These are phyloP conservation scores for Hypomesus transpacificus DNA, from an alignment of 2,113 vertebrate species.

Conservation along the genomic window DNA sequence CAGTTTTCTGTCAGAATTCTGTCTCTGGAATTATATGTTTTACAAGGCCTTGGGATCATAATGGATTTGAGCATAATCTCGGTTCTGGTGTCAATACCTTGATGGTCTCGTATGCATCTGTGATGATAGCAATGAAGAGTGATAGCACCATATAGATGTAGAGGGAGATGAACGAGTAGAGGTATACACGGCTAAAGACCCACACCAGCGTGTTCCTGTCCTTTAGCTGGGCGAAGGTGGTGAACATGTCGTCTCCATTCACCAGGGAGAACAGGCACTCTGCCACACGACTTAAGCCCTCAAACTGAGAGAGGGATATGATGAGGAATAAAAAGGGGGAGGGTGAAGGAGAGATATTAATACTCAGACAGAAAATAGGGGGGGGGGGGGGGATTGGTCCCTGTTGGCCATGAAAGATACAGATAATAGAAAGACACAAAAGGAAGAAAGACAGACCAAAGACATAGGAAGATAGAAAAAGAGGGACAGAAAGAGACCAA, in stretches of 20 bases:
- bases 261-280: constrained; percentile 96
- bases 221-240: constrained; percentile 93
- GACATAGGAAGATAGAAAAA: neutral
- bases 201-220: constrained; percentile 89
- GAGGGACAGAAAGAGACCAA: neutral
- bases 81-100: constrained; percentile 75
- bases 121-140: constrained; percentile 97
- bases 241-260: constrained; percentile 98
- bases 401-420: neutral
- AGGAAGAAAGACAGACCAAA: neutral
- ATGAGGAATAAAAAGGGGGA: neutral
- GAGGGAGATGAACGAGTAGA: constrained; percentile 96
- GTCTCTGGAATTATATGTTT: too few relatives aligned
- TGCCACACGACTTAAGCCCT: constrained; percentile 86
- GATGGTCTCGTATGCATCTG: constrained; percentile 92
- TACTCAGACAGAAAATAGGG: neutral
- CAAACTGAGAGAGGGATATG: constrained; percentile 75
- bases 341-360: constrained; percentile 1
- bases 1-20: too few relatives aligned
- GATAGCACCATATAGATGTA: constrained; percentile 99
- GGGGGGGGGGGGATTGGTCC: too few relatives aligned
- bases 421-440: neutral
- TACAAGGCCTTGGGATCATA: too few relatives aligned
- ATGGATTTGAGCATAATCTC: too few relatives aligned
- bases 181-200: constrained; percentile 89